Conservation (phyloP, 2,113 vertebrate genomes). For the Alaudala cheleensis region DNA sequence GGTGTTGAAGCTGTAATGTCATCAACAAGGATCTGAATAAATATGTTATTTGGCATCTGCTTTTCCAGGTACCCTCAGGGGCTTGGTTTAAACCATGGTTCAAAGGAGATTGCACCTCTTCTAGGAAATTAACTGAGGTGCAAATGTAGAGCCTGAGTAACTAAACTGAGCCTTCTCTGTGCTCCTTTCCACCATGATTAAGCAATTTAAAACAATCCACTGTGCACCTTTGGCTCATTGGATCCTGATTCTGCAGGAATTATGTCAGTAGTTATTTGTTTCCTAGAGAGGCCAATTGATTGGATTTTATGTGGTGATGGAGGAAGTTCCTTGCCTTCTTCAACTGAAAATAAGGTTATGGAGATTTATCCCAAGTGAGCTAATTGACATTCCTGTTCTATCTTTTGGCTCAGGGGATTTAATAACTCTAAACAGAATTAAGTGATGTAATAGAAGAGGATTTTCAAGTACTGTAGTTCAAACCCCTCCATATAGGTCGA, state of each 20-base stretch:
- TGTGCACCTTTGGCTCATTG: not conserved
- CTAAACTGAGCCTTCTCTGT: not conserved
- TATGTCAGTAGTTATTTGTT: not conserved
- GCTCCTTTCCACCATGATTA: not conserved
- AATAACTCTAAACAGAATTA: not conserved
- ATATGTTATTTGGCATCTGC: not conserved
- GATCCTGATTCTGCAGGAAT: not conserved
- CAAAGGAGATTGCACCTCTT: not conserved
- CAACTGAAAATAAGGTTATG: not conserved
- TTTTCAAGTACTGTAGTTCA: constrained; percentile 20
- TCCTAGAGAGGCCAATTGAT: not conserved
- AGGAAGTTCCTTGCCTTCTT: not conserved
- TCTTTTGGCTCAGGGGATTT: not conserved
- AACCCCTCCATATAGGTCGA: not conserved
- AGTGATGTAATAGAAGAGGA: not conserved
- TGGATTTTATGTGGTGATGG: not conserved
- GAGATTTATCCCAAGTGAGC: not conserved
- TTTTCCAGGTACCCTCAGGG: not conserved
- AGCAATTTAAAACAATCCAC: not conserved
- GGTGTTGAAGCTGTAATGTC: not conserved
- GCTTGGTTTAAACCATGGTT: not conserved
- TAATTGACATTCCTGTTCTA: not conserved
- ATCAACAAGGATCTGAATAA: not conserved
- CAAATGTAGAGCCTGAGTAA: not conserved
- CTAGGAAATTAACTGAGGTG: not conserved